These are phyloP conservation scores for Drosophila prolongata DNA, from an alignment of 2,888 invertebrate species.

Conservation along the genomic window DNA sequence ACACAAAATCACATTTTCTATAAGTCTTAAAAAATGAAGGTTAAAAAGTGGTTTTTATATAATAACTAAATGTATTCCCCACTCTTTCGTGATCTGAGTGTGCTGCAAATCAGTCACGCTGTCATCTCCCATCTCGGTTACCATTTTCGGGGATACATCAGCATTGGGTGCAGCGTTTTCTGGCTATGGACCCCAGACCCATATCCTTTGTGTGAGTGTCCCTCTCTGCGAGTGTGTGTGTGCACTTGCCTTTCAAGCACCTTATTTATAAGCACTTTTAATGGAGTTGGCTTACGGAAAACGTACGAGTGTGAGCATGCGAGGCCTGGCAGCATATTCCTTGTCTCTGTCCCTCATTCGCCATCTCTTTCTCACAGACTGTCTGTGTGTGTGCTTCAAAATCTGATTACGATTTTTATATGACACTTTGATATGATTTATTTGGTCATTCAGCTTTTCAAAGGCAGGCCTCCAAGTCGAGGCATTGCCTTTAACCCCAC, in stretches of 20 bases:
- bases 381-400: conserved; percentile 77
- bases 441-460: conserved; percentile 82
- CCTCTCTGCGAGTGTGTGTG: conserved; percentile 36
- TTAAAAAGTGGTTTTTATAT: no score
- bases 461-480: conserved; percentile 71
- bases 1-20: no score
- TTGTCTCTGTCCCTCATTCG: conserved; percentile 33
- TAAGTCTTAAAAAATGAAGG: no score
- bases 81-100: neutral
- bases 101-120: conserved; percentile 25
- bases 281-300: conserved; percentile 77
- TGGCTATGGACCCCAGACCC: conserved; percentile 69
- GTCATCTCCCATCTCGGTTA: conserved; percentile 51
- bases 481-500: conserved; percentile 24
- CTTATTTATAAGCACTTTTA: conserved; percentile 81
- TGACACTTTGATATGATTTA: conserved; percentile 84
- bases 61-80: no score
- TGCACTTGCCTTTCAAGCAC: conserved; percentile 80
- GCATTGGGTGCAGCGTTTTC: conserved; percentile 71
- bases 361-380: conserved; percentile 29
- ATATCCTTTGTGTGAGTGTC: conserved; percentile 51
- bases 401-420: conserved; percentile 85
- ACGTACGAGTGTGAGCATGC: conserved; percentile 53
- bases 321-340: conserved; percentile 34
- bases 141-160: conserved; percentile 50